A percentile compares a stretch with the other conserved stretches of the same genome.
phyloP scores from a whole-genome alignment of 2,113 vertebrate species.

The Chroicocephalus ridibundus region DNA sequence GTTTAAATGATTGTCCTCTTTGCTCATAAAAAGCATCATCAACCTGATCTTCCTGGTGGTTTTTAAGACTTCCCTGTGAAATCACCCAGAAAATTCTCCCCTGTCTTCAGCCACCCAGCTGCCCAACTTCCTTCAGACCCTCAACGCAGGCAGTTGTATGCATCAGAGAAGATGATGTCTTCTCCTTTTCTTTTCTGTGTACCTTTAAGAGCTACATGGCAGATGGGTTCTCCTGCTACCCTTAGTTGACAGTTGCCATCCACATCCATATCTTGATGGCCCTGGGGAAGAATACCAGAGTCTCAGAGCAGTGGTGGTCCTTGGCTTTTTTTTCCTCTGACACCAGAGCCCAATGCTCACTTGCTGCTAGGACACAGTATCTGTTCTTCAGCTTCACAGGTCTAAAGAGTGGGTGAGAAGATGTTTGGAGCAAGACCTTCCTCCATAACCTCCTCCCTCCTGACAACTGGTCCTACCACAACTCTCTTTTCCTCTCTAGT shows the following conservation, averaged over 20 bases:
- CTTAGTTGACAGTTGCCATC: not conserved
- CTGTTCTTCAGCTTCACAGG: not conserved
- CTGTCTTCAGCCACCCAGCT: not conserved
- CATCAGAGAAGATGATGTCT: not conserved
- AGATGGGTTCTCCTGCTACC: not conserved
- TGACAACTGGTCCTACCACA: not conserved
- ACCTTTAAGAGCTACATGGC: not conserved
- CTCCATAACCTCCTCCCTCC: not conserved
- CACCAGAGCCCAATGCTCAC: not conserved
- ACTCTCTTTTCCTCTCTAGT: not conserved
- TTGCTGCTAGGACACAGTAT: not conserved
- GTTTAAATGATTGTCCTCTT: not conserved
- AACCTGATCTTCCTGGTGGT: not conserved
- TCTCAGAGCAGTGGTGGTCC: not conserved
- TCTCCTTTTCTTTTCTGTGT: not conserved
- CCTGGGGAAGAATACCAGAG: not conserved
- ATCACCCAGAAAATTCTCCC: not conserved
- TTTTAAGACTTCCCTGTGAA: not conserved
- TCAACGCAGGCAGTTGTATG: not conserved
- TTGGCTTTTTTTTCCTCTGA: not conserved
- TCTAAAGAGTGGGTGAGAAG: not conserved
- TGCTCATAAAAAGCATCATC: not conserved
- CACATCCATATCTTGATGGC: not conserved
- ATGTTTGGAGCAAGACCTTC: not conserved
- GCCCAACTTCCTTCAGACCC: not conserved